Percentiles rank a stretch among this genome's conserved stretches.
phyloP scores from a whole-genome alignment of 2,113 vertebrate species.

The Hipposideros armiger region DNA sequence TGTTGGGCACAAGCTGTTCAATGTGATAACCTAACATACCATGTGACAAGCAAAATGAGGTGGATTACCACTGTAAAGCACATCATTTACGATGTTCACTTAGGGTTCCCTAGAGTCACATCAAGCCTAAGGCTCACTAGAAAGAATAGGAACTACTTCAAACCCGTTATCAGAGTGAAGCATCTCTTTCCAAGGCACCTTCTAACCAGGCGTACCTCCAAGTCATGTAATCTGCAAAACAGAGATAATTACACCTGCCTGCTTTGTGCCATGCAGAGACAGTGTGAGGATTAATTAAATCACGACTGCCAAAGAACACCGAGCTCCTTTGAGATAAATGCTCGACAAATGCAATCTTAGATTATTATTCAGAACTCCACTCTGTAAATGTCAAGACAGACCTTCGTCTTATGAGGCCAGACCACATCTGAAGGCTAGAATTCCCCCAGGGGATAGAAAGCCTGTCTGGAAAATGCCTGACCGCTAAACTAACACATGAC shows the following conservation, averaged over 20 bases:
- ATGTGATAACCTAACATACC: neutral
- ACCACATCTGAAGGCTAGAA: conserved; percentile 46
- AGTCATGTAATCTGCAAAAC: conserved; percentile 68
- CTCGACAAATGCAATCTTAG: conserved; percentile 74
- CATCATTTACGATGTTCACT: neutral
- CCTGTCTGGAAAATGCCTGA: conserved; percentile 60
- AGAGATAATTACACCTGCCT: conserved; percentile 78
- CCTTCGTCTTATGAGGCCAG: conserved; percentile 59
- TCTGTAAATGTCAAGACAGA: conserved; percentile 81
- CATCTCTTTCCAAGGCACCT: conserved; percentile 65
- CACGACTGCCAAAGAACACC: conserved; percentile 76
- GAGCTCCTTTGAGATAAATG: conserved; percentile 72
- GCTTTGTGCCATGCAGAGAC: conserved; percentile 57
- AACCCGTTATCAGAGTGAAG: conserved; percentile 35
- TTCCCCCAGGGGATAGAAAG: conserved; percentile 16
- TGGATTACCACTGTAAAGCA: neutral
- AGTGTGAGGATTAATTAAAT: conserved; percentile 80
- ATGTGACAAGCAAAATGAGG: neutral
- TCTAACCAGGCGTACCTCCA: conserved; percentile 70
- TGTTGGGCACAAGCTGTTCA: neutral
- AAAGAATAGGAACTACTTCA: conserved; percentile 30
- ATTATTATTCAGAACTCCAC: conserved; percentile 74
- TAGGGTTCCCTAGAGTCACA: neutral
- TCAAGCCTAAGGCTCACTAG: neutral
- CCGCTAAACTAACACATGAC: neutral